Conservation (phyloP, 1,140 invertebrate species). For the Ostrea denselamellosa region DNA sequence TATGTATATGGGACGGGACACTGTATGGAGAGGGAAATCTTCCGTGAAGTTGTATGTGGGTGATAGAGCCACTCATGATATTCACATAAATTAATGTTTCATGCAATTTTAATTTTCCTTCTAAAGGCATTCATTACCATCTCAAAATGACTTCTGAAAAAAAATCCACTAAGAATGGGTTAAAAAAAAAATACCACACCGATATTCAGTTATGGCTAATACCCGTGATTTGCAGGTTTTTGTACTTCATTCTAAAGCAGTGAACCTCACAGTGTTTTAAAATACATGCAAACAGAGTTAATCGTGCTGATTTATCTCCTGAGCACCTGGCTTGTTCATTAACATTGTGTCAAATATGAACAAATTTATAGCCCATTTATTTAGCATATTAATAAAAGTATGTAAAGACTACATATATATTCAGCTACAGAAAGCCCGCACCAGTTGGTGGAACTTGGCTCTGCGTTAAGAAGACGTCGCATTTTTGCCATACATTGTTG, state of each 20-base stretch:
- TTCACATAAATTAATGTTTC: conserved; percentile 38
- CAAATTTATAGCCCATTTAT: conserved; percentile 36
- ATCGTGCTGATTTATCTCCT: conserved; percentile 18
- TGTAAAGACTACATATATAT: neutral
- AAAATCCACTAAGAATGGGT: neutral
- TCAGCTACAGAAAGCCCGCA: neutral
- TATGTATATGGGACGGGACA: neutral
- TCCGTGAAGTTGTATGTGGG: neutral
- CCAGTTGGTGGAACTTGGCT: neutral
- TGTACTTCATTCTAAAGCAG: conserved; percentile 14
- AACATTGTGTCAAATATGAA: conserved; percentile 34
- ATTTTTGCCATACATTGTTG: conserved; percentile 28
- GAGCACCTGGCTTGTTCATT: conserved; percentile 26
- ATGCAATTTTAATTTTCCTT: neutral
- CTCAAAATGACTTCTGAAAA: neutral
- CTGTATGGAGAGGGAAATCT: neutral
- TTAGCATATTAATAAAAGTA: conserved; percentile 36
- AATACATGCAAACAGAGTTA: conserved; percentile 32
- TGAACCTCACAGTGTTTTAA: conserved; percentile 31
- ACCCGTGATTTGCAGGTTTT: neutral
- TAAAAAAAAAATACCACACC: neutral
- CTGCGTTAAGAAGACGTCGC: neutral
- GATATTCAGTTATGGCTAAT: neutral
- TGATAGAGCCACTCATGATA: neutral
- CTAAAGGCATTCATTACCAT: conserved; percentile 29